phyloP scores from a whole-genome alignment of 1,140 invertebrate species.

The Hylyphantes graminicola region DNA sequence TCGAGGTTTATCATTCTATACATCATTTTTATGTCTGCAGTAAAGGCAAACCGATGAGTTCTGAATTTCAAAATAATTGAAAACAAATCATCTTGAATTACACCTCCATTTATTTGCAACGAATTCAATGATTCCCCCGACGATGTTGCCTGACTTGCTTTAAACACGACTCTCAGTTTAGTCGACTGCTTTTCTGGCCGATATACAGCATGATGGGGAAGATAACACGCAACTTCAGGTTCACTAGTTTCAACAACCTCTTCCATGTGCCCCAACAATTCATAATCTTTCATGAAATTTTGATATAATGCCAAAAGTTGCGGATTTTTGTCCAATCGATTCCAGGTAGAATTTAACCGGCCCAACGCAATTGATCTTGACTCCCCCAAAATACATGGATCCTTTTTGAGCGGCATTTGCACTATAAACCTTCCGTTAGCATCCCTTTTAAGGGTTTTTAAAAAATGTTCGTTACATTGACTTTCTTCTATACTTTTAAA shows the following conservation, averaged over 20 bases:
- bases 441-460: too few relatives aligned
- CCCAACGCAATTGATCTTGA: constrained; percentile 25
- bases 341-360: background rate
- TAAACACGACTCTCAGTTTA: constrained; percentile 55
- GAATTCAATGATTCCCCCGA: constrained; percentile 26
- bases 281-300: constrained; percentile 19
- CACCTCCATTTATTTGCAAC: background rate
- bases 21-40: constrained; percentile 18
- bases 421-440: too few relatives aligned
- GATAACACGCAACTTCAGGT: background rate
- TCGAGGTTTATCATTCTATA: constrained; percentile 2
- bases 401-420: too few relatives aligned
- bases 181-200: constrained; percentile 12
- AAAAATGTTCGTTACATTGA: too few relatives aligned
- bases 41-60: constrained; percentile 26
- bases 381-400: background rate
- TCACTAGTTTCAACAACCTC: background rate
- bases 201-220: constrained; percentile 36
- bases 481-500: too few relatives aligned
- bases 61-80: background rate
- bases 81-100: constrained; percentile 6
- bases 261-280: background rate
- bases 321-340: background rate
- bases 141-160: constrained; percentile 15
- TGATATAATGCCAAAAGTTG: constrained; percentile 1